phyloP scores from a whole-genome alignment of 2,113 vertebrate genomes.

The Ahaetulla prasina region DNA sequence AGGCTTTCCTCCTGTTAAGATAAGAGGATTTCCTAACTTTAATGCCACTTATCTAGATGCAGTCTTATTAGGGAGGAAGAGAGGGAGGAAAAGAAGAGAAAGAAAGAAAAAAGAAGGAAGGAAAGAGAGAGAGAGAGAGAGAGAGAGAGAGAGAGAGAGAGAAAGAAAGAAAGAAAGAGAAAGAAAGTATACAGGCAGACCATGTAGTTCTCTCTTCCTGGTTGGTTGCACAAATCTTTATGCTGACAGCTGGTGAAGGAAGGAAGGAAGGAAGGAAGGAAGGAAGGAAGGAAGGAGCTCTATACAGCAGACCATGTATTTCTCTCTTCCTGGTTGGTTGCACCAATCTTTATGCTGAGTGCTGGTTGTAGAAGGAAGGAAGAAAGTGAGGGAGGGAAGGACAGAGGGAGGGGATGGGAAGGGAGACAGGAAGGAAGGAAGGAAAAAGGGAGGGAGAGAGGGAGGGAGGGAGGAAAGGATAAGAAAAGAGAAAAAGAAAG shows the following conservation, averaged over 20 bases:
- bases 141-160: too few relatives aligned
- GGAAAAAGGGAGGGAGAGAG: too few relatives aligned
- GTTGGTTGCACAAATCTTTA: too few relatives aligned
- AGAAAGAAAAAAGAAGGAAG: too few relatives aligned
- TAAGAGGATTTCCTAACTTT: slow-evolving; percentile 48
- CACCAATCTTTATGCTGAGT: too few relatives aligned
- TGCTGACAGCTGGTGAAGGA: neutral
- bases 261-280: neutral
- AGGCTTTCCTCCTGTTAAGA: slow-evolving; percentile 60
- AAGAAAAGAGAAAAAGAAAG: too few relatives aligned
- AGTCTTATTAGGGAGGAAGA: neutral
- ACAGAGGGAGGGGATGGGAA: too few relatives aligned
- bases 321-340: slow-evolving; percentile 39
- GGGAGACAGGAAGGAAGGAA: neutral
- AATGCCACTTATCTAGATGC: slow-evolving; percentile 49
- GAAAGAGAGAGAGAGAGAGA: too few relatives aligned
- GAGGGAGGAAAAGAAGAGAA: neutral
- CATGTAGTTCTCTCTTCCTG: too few relatives aligned
- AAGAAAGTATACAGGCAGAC: neutral
- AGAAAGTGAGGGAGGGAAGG: neutral
- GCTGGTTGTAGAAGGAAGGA: too few relatives aligned
- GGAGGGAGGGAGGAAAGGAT: accelerated
- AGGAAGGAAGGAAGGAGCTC: slow-evolving; percentile 32
- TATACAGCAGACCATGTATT: slow-evolving; percentile 68
- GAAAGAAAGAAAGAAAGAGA: neutral